phyloP scores from a whole-genome alignment of 2,113 vertebrate genomes.

The Mus spicilegus region DNA sequence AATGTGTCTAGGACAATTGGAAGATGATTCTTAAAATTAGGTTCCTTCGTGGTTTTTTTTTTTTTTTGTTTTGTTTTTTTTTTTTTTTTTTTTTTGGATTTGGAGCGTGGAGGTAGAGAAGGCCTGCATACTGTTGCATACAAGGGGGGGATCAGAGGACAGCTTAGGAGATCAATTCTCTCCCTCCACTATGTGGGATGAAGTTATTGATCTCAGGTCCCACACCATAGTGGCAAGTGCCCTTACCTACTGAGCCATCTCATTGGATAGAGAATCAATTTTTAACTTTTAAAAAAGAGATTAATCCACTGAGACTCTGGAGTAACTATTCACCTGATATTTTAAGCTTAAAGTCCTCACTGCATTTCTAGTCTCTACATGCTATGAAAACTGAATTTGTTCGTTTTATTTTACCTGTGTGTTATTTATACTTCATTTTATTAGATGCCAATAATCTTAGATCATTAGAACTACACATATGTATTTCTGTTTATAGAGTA shows the following conservation, averaged over 20 bases:
- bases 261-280: neutral
- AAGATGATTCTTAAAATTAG: neutral
- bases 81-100: neutral
- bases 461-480: neutral
- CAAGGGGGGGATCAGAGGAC: neutral
- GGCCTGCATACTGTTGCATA: too few relatives aligned
- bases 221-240: too few relatives aligned
- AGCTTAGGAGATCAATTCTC: neutral
- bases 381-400: neutral
- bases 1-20: neutral
- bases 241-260: neutral
- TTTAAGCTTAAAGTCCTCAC: neutral
- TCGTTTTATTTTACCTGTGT: neutral
- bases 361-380: neutral
- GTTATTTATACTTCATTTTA: slow-evolving; percentile 1
- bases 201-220: neutral
- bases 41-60: neutral
- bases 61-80: neutral
- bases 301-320: neutral
- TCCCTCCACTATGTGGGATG: neutral
- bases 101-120: rapidly evolving
- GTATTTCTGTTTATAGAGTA: neutral
- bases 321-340: neutral
- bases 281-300: neutral
- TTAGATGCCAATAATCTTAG: neutral